Percentiles rank a stretch among this genome's conserved stretches.
These are phyloP conservation scores for Lacerta viridis DNA, from an alignment of 2,797 vertebrate genomes.

Conservation along the genomic window DNA sequence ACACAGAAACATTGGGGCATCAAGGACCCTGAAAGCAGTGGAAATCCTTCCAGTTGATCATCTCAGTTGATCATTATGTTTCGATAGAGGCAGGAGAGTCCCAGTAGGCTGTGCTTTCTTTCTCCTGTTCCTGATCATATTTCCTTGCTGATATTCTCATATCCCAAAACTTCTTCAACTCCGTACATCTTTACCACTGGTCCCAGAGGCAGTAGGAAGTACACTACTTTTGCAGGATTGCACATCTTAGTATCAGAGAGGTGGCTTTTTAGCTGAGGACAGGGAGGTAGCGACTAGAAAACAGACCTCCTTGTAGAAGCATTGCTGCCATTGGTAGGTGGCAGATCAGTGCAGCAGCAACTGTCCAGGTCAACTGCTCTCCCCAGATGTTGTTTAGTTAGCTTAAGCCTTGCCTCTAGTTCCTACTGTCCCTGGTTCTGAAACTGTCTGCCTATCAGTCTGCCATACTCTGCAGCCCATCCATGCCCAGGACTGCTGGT, in stretches of 20 bases:
- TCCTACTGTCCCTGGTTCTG: background rate
- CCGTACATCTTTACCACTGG: background rate
- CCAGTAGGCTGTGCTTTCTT: background rate
- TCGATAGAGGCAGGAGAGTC: background rate
- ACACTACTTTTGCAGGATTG: background rate
- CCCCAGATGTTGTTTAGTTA: background rate
- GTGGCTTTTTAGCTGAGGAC: background rate
- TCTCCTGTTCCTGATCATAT: background rate
- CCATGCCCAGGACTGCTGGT: background rate
- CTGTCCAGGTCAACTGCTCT: background rate
- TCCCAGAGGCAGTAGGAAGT: background rate
- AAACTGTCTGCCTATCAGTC: background rate
- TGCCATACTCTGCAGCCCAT: background rate
- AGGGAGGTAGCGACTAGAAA: background rate
- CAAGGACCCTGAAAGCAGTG: background rate
- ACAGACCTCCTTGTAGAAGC: background rate
- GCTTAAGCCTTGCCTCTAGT: background rate
- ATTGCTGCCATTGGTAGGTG: background rate
- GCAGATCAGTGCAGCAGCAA: background rate
- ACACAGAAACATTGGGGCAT: too few relatives aligned
- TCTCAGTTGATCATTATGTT: background rate
- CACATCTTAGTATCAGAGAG: background rate
- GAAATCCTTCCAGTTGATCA: background rate
- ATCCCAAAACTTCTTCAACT: background rate
- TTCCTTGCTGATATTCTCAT: background rate